phyloP scores from a whole-genome alignment of 2,888 invertebrate species.

The Julus scanicus region DNA sequence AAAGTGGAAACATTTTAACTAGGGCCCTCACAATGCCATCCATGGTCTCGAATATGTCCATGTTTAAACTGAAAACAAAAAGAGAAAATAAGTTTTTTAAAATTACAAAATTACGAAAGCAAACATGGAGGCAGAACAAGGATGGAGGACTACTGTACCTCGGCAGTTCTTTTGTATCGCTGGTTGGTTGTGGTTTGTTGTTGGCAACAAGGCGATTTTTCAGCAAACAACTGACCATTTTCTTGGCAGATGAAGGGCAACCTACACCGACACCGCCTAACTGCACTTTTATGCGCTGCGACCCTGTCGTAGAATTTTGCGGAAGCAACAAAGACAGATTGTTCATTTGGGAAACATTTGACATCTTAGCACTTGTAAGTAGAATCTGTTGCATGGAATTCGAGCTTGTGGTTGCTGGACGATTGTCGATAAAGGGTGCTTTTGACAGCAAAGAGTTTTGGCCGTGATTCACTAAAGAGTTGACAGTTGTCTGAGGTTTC shows the following conservation, averaged over 20 bases:
- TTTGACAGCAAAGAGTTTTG: neutral
- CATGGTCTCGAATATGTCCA: constrained; percentile 47
- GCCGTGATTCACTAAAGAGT: neutral
- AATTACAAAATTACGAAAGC: neutral
- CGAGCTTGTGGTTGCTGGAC: neutral
- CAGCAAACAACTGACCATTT: constrained; percentile 40
- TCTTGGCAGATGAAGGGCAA: neutral
- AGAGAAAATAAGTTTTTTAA: neutral
- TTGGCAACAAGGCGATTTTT: neutral
- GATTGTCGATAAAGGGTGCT: neutral
- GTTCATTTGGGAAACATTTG: neutral
- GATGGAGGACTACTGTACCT: neutral
- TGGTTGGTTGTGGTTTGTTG: neutral
- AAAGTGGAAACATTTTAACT: constrained; percentile 43
- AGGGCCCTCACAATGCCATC: neutral
- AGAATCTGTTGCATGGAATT: neutral
- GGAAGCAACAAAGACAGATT: neutral
- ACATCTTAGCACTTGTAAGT: neutral
- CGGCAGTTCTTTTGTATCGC: neutral
- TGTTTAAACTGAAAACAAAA: constrained; percentile 41
- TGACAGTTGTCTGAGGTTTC: neutral
- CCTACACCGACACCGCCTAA: no score
- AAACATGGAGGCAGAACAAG: neutral
- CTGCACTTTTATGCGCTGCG: neutral
- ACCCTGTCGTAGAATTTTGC: neutral